Percentiles rank a stretch among this genome's conserved stretches.
Evolutionary conservation across 2,113 vertebrate species (phyloP).

Genomic region (Dendrocopos noguchii): DNA sequence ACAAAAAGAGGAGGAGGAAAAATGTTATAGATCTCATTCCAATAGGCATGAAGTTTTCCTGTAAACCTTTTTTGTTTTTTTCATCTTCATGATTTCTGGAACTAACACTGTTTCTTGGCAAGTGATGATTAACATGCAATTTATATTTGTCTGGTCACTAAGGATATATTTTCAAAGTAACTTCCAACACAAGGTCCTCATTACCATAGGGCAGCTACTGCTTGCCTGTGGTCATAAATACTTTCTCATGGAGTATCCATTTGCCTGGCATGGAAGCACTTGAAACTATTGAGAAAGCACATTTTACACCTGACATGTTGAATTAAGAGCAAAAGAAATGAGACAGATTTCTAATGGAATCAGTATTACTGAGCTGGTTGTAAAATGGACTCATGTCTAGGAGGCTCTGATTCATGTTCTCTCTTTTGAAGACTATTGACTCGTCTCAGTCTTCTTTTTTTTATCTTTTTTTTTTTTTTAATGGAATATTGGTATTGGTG

Average conservation of each 20-base stretch:
- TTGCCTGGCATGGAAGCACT: slow-evolving; percentile 2
- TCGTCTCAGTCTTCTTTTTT: not conserved
- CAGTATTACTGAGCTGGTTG: not conserved
- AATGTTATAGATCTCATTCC: not conserved
- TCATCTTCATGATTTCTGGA: not conserved
- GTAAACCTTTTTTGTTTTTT: not conserved
- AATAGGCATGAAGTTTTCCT: not conserved
- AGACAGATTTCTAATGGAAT: slow-evolving; percentile 44
- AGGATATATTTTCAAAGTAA: accelerated
- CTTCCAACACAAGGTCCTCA: not conserved
- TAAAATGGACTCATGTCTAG: slow-evolving; percentile 13
- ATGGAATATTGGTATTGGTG: slow-evolving; percentile 33
- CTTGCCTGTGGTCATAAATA: not conserved
- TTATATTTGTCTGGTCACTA: not conserved
- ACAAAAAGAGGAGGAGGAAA: not conserved
- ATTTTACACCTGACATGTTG: slow-evolving; percentile 56
- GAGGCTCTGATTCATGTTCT: slow-evolving; percentile 38
- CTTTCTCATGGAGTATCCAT: not conserved
- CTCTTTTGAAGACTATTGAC: slow-evolving; percentile 47
- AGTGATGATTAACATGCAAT: not conserved
- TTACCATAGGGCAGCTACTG: not conserved
- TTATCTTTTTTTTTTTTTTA: not conserved
- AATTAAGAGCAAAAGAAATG: slow-evolving; percentile 52
- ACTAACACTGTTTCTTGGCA: not conserved
- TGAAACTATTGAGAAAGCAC: slow-evolving; percentile 43